These are phyloP conservation scores for Monoplex corrugatus DNA, from an alignment of 2,888 invertebrate genomes.

Conservation along the genomic window DNA sequence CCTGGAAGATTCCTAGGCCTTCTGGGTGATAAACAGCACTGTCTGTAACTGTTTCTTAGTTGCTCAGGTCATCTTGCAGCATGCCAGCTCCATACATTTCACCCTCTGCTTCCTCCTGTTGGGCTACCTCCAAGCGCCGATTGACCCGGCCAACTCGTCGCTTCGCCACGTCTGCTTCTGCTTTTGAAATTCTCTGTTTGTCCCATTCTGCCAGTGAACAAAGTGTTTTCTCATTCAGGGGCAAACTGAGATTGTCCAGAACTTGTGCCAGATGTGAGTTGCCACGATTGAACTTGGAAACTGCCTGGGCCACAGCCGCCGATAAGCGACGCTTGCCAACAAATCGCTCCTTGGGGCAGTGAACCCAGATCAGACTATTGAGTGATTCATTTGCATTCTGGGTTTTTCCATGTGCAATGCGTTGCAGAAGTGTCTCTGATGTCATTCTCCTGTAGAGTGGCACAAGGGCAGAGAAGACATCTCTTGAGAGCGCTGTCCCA, in stretches of 20 bases:
- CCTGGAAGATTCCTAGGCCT: too few species aligned
- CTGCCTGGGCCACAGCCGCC: neutral
- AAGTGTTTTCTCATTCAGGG: neutral
- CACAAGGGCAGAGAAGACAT: neutral
- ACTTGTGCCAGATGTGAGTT: slow-evolving; percentile 4
- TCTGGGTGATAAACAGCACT: too few species aligned
- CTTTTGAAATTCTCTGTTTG: too few species aligned
- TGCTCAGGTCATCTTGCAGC: too few species aligned
- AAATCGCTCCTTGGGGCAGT: neutral
- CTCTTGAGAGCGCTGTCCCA: neutral
- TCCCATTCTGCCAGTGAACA: neutral
- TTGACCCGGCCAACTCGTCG: too few species aligned
- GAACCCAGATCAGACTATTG: neutral
- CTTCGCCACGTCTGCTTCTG: too few species aligned
- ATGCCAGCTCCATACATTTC: too few species aligned
- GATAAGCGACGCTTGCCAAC: neutral
- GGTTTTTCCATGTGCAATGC: neutral
- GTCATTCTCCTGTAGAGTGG: slow-evolving; percentile 19
- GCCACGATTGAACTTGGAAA: neutral
- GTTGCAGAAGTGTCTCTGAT: neutral
- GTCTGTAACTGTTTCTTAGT: too few species aligned
- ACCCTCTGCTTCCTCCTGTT: too few species aligned
- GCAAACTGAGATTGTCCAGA: neutral
- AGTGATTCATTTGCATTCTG: slow-evolving; percentile 8
- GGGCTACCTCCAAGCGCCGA: too few species aligned